Evolutionary conservation across 1,140 invertebrate species (phyloP), one percentile per base, ranked within the genome.

Genomic region (Notospermus geniculatus): DNA sequence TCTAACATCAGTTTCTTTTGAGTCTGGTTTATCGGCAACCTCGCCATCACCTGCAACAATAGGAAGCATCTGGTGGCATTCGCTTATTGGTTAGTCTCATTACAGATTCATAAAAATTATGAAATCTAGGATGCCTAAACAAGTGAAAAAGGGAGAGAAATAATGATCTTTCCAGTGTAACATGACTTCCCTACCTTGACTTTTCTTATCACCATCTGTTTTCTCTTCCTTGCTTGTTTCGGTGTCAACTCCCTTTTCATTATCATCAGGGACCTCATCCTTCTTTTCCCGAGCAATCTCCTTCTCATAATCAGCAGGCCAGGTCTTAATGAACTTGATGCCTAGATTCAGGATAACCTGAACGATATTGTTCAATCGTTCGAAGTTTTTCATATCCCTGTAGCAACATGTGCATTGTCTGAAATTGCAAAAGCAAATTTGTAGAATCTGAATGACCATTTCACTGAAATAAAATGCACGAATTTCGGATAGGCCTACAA

Each of bases 391-490:
- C 57, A 87, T 85, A 82, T 93, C 92, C 64, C 91, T 87, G 80
- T 91, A 94, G 82, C 91, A 91, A 80, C 91, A 94, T 87, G 93
- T 91, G 76, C 92, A 95, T 83, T 94, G 92, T 72, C 90, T 83
- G 58, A 25, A 72, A 73, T 45, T 61, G 1, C 0, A 9, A n/a
- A n/a, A n/a, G n/a, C n/a, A n/a, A n/a, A n/a, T n/a, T n/a, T n/a
- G n/a, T n/a, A n/a, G n/a, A n/a, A n/a, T n/a, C n/a, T n/a, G n/a
- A n/a, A n/a, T n/a, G n/a, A n/a, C n/a, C n/a, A n/a, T n/a, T n/a
- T n/a, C n/a, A n/a, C n/a, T n/a, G n/a, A n/a, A n/a, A n/a, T n/a
- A n/a, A n/a, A n/a, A n/a, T n/a, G n/a, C n/a, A n/a, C n/a, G n/a
- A n/a, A n/a, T n/a, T n/a, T n/a, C n/a, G 15, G 9, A 25, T 43